Percentiles rank a stretch among this genome's conserved stretches.
Conservation (phyloP, 2,888 invertebrate genomes). For the Leptinotarsa rubiginosa region DNA sequence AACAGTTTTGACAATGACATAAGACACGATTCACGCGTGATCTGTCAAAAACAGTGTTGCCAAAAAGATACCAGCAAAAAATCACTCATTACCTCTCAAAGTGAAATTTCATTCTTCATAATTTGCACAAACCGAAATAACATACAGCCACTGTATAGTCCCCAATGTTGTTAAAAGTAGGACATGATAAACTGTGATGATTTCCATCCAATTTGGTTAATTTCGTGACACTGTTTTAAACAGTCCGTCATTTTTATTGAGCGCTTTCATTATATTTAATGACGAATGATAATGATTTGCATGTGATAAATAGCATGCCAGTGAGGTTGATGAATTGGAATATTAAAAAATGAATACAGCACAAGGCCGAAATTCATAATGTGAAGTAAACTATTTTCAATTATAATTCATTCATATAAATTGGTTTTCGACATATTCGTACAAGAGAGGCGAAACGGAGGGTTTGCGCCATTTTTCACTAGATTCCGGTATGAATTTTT, state of each 20-base stretch:
- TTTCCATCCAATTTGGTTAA: background rate
- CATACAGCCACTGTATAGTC: background rate
- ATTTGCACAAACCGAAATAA: too few species aligned
- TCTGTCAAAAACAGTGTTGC: too few species aligned
- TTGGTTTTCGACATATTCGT: constrained; percentile 11
- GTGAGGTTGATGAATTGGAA: constrained; percentile 18
- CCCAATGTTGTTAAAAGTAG: background rate
- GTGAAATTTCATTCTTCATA: too few species aligned
- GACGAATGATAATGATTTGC: constrained; percentile 20
- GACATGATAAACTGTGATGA: background rate
- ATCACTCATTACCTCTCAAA: too few species aligned
- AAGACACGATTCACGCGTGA: too few species aligned
- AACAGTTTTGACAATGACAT: too few species aligned
- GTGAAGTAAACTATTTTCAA: constrained; percentile 22
- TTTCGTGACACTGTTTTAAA: constrained; percentile 1
- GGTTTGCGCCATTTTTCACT: background rate
- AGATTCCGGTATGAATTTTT: too few species aligned
- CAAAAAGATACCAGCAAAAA: too few species aligned
- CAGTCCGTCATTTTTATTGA: constrained; percentile 8
- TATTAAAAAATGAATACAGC: constrained; percentile 22
- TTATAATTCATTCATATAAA: constrained; percentile 30
- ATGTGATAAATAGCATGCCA: constrained; percentile 15
- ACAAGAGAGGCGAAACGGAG: background rate
- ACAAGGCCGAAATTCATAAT: constrained; percentile 33
- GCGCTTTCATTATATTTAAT: constrained; percentile 13